phyloP scores from a whole-genome alignment of 2,797 vertebrate genomes.

The Microcaecilia unicolor region DNA sequence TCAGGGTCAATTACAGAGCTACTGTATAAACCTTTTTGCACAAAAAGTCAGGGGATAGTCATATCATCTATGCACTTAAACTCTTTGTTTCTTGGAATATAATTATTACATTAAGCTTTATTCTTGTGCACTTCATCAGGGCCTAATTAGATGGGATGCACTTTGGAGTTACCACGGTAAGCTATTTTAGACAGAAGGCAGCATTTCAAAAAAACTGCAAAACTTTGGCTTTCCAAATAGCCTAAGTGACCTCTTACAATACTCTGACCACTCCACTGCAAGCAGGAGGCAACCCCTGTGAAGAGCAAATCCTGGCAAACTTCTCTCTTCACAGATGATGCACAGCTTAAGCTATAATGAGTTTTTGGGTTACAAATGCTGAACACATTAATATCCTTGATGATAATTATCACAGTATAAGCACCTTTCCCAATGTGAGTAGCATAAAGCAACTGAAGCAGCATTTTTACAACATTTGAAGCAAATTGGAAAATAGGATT shows the following conservation, averaged over 20 bases:
- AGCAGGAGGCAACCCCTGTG: constrained; percentile 75
- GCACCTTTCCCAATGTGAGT: constrained; percentile 96
- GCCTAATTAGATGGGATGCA: constrained; percentile 35
- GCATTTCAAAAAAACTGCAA: constrained; percentile 59
- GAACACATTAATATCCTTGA: constrained; percentile 99
- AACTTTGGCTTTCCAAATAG: constrained; percentile 68
- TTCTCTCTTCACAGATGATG: constrained; percentile 79
- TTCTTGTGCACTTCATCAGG: constrained; percentile 33
- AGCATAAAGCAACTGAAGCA: constrained; percentile 71
- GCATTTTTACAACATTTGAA: constrained; percentile 71
- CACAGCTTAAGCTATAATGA: constrained; percentile 93
- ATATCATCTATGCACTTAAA: no score
- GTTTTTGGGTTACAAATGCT: constrained; percentile 97
- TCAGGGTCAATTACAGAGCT: no score
- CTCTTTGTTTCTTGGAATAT: constrained; percentile 22
- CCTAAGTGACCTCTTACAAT: constrained; percentile 75
- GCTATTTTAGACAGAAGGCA: constrained; percentile 58
- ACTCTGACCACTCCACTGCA: constrained; percentile 66
- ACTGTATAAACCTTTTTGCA: no score
- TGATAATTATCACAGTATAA: constrained; percentile 99
- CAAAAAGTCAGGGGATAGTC: no score
- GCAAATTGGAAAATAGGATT: constrained; percentile 74
- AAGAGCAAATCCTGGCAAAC: constrained; percentile 74
- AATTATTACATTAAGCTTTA: constrained; percentile 26
- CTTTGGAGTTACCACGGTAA: constrained; percentile 27